A percentile compares a stretch with the other conserved stretches of the same genome.
Conservation (phyloP, 1,140 invertebrate species). For the Meloidogyne chitwoodi region DNA sequence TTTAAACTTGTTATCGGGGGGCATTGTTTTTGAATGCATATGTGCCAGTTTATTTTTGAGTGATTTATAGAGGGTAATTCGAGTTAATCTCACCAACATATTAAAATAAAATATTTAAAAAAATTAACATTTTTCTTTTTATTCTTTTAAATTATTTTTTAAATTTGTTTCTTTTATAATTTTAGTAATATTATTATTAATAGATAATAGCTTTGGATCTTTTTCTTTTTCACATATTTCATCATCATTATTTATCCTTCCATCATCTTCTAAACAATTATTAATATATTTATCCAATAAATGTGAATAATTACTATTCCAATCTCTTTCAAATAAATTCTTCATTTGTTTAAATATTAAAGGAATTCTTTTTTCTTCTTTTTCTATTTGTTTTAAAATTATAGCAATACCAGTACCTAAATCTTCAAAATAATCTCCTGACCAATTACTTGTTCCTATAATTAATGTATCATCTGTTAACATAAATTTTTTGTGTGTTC, state of each 20-base stretch:
- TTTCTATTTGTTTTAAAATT: conserved; percentile 40
- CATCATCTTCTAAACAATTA: conserved; percentile 31
- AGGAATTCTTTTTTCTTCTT: conserved; percentile 4
- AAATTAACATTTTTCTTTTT: too few species aligned
- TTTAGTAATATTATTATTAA: neutral
- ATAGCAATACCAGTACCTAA: conserved; percentile 73
- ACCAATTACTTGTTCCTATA: conserved; percentile 70
- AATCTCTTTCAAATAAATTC: conserved; percentile 47
- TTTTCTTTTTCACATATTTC: conserved; percentile 53
- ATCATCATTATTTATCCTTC: neutral
- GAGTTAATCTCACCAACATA: too few species aligned
- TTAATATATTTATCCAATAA: conserved; percentile 46
- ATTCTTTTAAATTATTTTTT: too few species aligned
- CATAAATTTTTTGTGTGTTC: conserved; percentile 99
- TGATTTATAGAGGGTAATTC: too few species aligned
- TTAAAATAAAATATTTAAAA: too few species aligned
- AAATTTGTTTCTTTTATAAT: too few species aligned
- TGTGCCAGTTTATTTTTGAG: too few species aligned
- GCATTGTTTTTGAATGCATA: too few species aligned
- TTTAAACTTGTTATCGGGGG: too few species aligned
- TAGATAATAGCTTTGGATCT: conserved; percentile 44
- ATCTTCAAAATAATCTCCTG: conserved; percentile 90
- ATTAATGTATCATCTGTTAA: conserved; percentile 87
- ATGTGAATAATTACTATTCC: conserved; percentile 54
- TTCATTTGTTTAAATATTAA: conserved; percentile 38